Evolutionary conservation across 2,888 invertebrate species (phyloP).

Genomic region (Hoplodrina ambigua): DNA sequence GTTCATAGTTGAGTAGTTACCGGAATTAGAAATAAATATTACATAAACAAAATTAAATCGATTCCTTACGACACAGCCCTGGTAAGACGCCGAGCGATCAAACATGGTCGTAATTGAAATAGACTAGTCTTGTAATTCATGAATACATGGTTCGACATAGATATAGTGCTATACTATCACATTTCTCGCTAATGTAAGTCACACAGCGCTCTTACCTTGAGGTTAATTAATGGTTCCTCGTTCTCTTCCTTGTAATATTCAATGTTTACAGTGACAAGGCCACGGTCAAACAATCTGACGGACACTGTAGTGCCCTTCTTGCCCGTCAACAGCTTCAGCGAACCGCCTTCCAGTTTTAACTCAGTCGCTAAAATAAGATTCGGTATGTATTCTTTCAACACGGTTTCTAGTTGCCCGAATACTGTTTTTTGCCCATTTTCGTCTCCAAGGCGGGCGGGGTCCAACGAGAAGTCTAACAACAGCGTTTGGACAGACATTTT

Average conservation of each 20-base stretch:
- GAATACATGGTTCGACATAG: conserved; percentile 11
- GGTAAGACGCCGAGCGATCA: conserved; percentile 17
- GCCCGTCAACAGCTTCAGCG: conserved; percentile 93
- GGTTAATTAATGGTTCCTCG: conserved; percentile 93
- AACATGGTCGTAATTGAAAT: conserved; percentile 16
- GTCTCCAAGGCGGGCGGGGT: conserved; percentile 92
- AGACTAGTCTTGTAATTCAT: conserved; percentile 14
- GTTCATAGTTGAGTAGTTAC: neutral
- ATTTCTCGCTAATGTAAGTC: conserved; percentile 43
- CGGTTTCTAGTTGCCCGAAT: conserved; percentile 92
- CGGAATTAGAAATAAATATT: neutral
- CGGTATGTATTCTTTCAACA: conserved; percentile 93
- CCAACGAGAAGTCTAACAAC: conserved; percentile 94
- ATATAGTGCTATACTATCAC: conserved; percentile 46
- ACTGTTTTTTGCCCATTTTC: conserved; percentile 92
- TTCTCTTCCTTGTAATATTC: conserved; percentile 95
- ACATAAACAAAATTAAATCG: conserved; percentile 7
- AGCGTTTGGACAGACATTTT: conserved; percentile 95
- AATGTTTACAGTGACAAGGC: conserved; percentile 95
- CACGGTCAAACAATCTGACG: conserved; percentile 93
- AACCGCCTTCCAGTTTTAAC: conserved; percentile 92
- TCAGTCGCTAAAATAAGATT: conserved; percentile 93
- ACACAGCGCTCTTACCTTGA: conserved; percentile 91
- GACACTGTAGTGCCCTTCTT: conserved; percentile 93
- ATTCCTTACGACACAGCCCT: neutral